phyloP scores from a whole-genome alignment of 2,113 vertebrate genomes.

The Phycodurus eques region DNA sequence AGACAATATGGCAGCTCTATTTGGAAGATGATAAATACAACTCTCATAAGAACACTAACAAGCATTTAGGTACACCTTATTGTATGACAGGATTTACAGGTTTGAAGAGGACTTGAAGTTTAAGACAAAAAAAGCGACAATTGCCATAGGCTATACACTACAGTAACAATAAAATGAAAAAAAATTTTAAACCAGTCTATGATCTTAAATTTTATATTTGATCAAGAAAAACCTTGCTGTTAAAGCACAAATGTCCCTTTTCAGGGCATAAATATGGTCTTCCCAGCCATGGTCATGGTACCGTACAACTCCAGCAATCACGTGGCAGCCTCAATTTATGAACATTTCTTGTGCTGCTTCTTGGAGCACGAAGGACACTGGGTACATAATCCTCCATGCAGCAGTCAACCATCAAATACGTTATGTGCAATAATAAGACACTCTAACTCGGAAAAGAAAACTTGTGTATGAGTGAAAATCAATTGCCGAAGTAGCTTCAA shows the following conservation, averaged over 20 bases:
- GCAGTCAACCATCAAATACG: conserved; percentile 23
- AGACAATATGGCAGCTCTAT: background rate
- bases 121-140: conserved; percentile 21
- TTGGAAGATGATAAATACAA: background rate
- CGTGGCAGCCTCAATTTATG: conserved; percentile 38
- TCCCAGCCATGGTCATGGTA: conserved; percentile 38
- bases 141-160: conserved; percentile 1
- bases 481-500: background rate
- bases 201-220: conserved; percentile 35
- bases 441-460: background rate
- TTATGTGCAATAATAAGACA: background rate
- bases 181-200: conserved; percentile 37
- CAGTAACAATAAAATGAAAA: conserved; percentile 36
- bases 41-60: background rate
- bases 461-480: background rate
- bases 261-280: conserved; percentile 45
- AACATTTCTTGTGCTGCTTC: conserved; percentile 31
- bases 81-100: no score
- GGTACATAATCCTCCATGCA: conserved; percentile 37
- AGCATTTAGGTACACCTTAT: no score
- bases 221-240: conserved; percentile 29
- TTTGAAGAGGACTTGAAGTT: no score
- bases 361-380: conserved; percentile 49
- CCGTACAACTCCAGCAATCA: conserved; percentile 29
- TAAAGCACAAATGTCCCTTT: conserved; percentile 44